Percentiles rank a stretch among this genome's conserved stretches.
phyloP scores from a whole-genome alignment of 2,797 vertebrate species.

The Cirrhinus mrigala region DNA sequence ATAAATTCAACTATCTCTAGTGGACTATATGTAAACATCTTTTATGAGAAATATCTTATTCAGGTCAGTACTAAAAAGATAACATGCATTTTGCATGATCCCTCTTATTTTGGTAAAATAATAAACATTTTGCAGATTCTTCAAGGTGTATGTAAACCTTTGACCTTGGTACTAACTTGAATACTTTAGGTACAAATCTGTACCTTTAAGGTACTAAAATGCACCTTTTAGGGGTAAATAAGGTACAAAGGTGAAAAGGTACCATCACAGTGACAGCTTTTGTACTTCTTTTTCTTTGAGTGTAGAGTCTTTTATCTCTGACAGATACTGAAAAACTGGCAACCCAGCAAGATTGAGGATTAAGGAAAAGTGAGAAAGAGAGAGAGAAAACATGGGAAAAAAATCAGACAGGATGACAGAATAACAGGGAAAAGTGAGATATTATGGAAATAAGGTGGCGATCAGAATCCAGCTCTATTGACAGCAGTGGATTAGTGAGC shows the following conservation, averaged over 20 bases:
- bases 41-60: no score
- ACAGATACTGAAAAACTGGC: conserved; percentile 38
- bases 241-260: neutral
- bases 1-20: no score
- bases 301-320: conserved; percentile 30
- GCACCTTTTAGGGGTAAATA: neutral
- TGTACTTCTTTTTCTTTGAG: neutral
- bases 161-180: neutral
- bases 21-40: no score
- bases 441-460: conserved; percentile 35
- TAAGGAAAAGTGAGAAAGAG: conserved; percentile 1
- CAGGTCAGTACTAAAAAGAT: no score
- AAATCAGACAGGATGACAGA: conserved; percentile 32
- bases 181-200: neutral
- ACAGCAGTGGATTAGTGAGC: conserved; percentile 63
- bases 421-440: conserved; percentile 34
- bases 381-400: neutral
- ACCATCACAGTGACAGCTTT: neutral
- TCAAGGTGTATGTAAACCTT: no score
- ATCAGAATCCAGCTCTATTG: conserved; percentile 40
- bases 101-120: no score
- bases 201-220: neutral
- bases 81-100: no score
- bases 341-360: conserved; percentile 28
- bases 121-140: no score